Evolutionary conservation across 2,113 vertebrate genomes (phyloP).

Genomic region (Hippocampus barbouri): DNA sequence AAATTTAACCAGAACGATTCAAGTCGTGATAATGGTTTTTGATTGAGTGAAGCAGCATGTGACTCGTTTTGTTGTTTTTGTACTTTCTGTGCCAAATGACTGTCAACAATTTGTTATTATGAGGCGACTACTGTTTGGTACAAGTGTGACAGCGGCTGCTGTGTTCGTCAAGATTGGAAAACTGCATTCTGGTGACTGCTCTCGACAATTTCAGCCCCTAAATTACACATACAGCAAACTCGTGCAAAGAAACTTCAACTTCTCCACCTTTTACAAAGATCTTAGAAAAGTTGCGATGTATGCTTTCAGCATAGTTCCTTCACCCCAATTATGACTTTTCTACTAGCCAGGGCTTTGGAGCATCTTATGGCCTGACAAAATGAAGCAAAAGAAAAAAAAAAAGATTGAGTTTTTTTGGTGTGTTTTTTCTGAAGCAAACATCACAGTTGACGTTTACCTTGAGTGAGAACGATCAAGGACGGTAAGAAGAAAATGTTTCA

Average conservation of each 20-base stretch:
- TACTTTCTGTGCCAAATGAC: neutral
- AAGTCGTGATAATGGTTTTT: neutral
- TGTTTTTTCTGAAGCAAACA: neutral
- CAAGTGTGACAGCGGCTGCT: neutral
- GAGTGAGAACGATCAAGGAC: neutral
- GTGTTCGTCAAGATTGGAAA: neutral
- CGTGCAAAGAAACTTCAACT: no score
- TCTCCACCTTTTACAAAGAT: no score
- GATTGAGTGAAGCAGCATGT: neutral
- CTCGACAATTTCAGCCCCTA: neutral
- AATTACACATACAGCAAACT: neutral
- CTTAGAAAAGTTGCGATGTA: no score
- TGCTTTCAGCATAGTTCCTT: no score
- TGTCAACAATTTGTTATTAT: neutral
- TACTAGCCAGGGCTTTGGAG: no score
- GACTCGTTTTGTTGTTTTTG: neutral
- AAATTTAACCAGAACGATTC: neutral
- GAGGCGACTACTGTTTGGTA: neutral
- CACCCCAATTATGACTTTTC: no score
- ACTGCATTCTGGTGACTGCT: neutral
- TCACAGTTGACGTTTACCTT: slow-evolving; percentile 1
- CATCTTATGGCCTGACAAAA: no score
- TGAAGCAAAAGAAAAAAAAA: no score
- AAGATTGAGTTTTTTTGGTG: no score
- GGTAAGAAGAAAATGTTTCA: slow-evolving; percentile 10